Evolutionary conservation across 2,113 vertebrate genomes (phyloP).

Genomic region (Phasianus colchicus): DNA sequence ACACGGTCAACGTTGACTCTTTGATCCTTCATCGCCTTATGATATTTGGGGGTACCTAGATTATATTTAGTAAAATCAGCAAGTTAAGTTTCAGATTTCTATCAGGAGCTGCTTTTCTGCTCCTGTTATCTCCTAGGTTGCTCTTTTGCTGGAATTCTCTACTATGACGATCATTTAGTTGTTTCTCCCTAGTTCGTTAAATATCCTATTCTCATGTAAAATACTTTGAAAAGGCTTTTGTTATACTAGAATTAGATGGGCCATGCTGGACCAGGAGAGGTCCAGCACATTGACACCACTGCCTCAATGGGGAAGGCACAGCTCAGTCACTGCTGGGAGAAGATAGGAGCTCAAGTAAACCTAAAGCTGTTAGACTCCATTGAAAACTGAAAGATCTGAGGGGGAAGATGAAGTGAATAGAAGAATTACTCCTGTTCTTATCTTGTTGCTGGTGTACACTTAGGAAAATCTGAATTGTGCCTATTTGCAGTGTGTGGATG

Average conservation of each 20-base stretch:
- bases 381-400: neutral
- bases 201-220: neutral
- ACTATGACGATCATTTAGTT: accelerated
- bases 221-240: neutral
- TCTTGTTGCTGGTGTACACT: accelerated
- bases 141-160: neutral
- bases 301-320: neutral
- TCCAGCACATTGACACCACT: accelerated
- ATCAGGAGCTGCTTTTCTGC: neutral
- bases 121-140: neutral
- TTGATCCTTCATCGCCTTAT: neutral
- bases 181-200: neutral
- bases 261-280: neutral
- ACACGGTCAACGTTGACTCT: neutral
- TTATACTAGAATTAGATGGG: no score
- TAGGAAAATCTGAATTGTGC: neutral
- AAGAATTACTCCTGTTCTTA: neutral
- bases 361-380: neutral
- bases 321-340: neutral
- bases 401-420: neutral
- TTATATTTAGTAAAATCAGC: neutral
- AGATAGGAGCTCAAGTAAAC: neutral
- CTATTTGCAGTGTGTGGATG: neutral
- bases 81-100: neutral
- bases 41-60: neutral